Evolutionary conservation across 2,797 vertebrate genomes (phyloP), one percentile per base, ranked within the genome.

Genomic region (Syngnathus rostellatus): DNA sequence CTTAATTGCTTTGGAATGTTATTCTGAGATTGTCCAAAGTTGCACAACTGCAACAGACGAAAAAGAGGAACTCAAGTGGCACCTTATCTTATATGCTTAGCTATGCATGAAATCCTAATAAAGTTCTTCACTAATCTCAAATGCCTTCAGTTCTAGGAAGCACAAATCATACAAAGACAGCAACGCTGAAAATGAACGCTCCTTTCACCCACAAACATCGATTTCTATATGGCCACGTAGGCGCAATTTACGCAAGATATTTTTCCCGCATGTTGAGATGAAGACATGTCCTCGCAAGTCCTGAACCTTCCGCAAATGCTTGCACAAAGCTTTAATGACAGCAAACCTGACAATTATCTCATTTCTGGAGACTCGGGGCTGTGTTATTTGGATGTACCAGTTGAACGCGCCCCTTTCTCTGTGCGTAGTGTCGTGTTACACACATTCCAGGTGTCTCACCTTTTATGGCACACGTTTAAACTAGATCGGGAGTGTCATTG

Each of bases 401-500:
- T 37, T 37, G 25, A 58, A 37, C 31, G 31, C 7, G 31, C 31
- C 14, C 14, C 2, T 38, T 37, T 17, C 38, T 37, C 9, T 40
- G 38, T 6, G 0, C 14, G 8, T 1, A 0, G 39, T 46, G 14
- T 62, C 23, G 1, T 40, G 38, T 75, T 48, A 17, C 64, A 54
- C 59, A 16, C 68, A 58, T 69, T 71, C 38, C 75, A 21, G 8
- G 11, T 23, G 64, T 16, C 25, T 72, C 69, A 81, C 78, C 79
- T 80, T 77, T 72, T 7, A 50, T 65, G 60, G 21, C 62, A 63
- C 45, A 4, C 61, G n/a, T 62, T 12, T 21, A 41, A 61, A 61
- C 14, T 43, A 57, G 40, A 48, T 63, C 83, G 77, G 84, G 85
- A 85, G 85, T 84, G 87, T 82, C 83, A 78, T 68, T 76, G 1